Evolutionary conservation across 2,888 invertebrate species (phyloP).

Genomic region (Cylindroiulus punctatus): DNA sequence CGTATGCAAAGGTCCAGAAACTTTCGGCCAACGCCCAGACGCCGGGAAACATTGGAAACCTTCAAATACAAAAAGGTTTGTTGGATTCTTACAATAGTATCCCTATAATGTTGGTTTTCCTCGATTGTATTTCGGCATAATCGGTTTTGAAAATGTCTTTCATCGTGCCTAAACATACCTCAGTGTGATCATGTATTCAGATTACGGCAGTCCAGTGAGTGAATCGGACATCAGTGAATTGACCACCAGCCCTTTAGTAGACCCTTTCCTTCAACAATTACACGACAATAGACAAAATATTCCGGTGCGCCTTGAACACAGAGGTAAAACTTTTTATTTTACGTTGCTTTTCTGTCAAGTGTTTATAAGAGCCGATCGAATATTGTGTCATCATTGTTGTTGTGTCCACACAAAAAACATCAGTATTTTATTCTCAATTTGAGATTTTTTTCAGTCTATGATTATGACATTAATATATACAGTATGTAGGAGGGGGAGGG

Average conservation of each 20-base stretch:
- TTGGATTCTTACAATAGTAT: slow-evolving; percentile 5
- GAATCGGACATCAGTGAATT: slow-evolving; percentile 57
- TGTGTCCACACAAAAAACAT: too few relatives aligned
- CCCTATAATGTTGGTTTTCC: neutral
- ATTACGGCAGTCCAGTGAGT: slow-evolving; percentile 53
- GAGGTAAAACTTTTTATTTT: slow-evolving; percentile 42
- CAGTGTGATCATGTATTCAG: slow-evolving; percentile 50
- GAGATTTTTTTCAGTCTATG: too few relatives aligned
- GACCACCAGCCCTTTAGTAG: slow-evolving; percentile 48
- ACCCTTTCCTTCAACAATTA: slow-evolving; percentile 57
- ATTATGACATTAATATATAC: too few relatives aligned
- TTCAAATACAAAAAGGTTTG: slow-evolving; percentile 43
- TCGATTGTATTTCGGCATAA: neutral
- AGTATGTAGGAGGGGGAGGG: too few relatives aligned
- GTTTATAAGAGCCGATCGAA: too few relatives aligned
- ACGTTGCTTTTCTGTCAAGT: neutral
- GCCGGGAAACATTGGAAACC: neutral
- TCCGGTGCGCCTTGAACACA: slow-evolving; percentile 56
- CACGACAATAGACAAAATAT: slow-evolving; percentile 54
- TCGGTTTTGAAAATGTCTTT: neutral
- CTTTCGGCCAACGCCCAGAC: neutral
- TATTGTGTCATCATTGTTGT: too few relatives aligned
- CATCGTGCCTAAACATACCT: slow-evolving; percentile 48
- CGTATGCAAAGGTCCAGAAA: slow-evolving; percentile 49
- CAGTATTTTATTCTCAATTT: too few relatives aligned